Evolutionary conservation across 2,888 invertebrate species (phyloP).

Genomic region (Cylindroiulus punctatus): DNA sequence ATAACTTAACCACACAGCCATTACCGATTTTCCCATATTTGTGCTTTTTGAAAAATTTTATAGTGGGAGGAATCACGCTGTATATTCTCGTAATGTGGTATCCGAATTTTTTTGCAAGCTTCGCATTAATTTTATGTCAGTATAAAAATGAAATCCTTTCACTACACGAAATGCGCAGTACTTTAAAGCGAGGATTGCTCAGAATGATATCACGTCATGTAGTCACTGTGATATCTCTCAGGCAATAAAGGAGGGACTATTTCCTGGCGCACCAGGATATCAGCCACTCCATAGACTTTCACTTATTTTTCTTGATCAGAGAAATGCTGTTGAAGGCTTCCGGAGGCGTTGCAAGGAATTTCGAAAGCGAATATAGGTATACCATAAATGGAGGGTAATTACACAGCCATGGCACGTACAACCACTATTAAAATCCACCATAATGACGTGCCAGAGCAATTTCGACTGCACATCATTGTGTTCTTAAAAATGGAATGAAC

Average conservation of each 20-base stretch:
- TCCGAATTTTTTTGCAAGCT: conserved; percentile 27
- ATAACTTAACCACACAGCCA: too few relatives aligned
- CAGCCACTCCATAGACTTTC: neutral
- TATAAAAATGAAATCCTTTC: neutral
- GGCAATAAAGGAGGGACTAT: conserved; percentile 3
- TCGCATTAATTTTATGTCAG: neutral
- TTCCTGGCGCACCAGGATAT: conserved; percentile 1
- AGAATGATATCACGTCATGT: neutral
- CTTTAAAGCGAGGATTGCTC: neutral
- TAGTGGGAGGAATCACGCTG: too few relatives aligned
- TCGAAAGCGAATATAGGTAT: neutral
- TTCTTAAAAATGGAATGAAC: conserved; percentile 45
- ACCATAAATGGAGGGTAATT: conserved; percentile 20
- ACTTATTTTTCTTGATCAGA: neutral
- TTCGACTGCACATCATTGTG: conserved; percentile 39
- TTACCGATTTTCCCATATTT: too few relatives aligned
- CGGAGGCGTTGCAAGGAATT: neutral
- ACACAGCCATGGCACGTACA: conserved; percentile 43
- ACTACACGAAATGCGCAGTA: neutral
- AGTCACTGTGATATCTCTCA: neutral
- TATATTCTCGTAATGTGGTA: neutral
- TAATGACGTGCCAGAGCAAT: conserved; percentile 45
- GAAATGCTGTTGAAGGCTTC: neutral
- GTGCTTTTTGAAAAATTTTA: too few relatives aligned
- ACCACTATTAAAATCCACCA: conserved; percentile 43